Base-by-base conservation (phyloP, 2,797 vertebrate genomes). In the Poecilia wingei region DNA sequence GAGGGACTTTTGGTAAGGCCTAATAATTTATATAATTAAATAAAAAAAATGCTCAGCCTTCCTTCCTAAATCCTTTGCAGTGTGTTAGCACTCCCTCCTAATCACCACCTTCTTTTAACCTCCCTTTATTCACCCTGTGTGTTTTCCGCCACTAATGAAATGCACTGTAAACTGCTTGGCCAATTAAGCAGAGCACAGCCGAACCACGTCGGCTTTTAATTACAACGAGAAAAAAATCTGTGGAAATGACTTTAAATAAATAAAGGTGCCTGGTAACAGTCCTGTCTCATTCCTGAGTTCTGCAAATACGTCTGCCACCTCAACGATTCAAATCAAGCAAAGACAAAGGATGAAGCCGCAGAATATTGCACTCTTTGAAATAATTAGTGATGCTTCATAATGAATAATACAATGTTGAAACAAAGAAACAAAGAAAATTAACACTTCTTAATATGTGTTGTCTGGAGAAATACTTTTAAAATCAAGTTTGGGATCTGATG, bases 121-220 rank as follows among this genome's bases (percentile, higher is more conserved):
- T 33, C 18, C 55, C 39, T 18, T 20, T 41, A 33, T 45, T 1
- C 47, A 18, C 76, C 49, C 75, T 77, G 78, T 59, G 46, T 84
- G 80, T 91, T 93, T 90, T 84, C 72, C 46, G 81, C 75, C 51
- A n/a, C 81, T 91, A 86, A 92, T 93, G 84, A 93, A 90, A 94
- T 94, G 87, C 89, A 89, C 88, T 93, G 84, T 91, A 88, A 91
- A 95, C 88, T 89, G 80, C 89, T 83, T 90, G 87, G 86, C 91
- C 87, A 94, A 93, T 94, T 90, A 94, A 91, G 85, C 89, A 87
- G 87, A 92, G 90, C 91, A 83, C 79, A 94, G 84, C 88, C 92
- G 90, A 93, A 88, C 83, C 79, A 80, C 47, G 6, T 82, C 80
- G 83, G 80, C 69, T 94, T 94, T 89, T 89, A 93, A 92, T 94